Conservation (phyloP, 1,140 invertebrate genomes). For the Macrostomum lignano region DNA sequence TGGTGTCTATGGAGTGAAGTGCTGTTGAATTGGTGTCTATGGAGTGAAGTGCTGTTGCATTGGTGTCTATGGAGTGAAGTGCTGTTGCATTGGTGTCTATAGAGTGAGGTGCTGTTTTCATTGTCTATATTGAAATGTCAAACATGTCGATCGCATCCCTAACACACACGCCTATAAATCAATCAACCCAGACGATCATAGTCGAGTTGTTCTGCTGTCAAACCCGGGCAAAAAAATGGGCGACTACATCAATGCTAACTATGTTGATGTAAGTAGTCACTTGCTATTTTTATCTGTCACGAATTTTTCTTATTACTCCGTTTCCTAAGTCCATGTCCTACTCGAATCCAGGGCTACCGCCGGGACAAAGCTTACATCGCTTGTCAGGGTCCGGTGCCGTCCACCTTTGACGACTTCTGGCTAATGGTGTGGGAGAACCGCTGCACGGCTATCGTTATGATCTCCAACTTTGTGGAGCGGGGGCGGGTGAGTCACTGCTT, state of each 20-base stretch:
- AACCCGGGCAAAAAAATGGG: constrained; percentile 40
- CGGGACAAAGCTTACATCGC: constrained; percentile 55
- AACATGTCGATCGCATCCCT: too few relatives aligned
- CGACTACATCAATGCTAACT: constrained; percentile 87
- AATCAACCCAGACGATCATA: constrained; percentile 92
- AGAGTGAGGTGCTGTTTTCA: too few relatives aligned
- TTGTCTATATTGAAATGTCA: too few relatives aligned
- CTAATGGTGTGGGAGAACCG: constrained; percentile 86
- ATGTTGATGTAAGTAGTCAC: constrained; percentile 43
- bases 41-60: too few relatives aligned
- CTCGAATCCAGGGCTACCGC: background rate
- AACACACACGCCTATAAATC: too few relatives aligned
- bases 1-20: too few relatives aligned
- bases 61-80: too few relatives aligned
- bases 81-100: too few relatives aligned
- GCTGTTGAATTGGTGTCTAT: too few relatives aligned
- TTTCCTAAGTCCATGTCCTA: too few relatives aligned
- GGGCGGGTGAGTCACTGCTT: constrained; percentile 45
- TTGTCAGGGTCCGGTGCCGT: constrained; percentile 56
- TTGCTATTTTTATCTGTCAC: constrained; percentile 5
- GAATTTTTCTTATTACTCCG: too few relatives aligned
- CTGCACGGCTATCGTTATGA: constrained; percentile 54
- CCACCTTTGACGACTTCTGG: constrained; percentile 69
- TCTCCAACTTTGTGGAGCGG: constrained; percentile 59
- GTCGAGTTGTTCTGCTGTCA: constrained; percentile 49